These are phyloP conservation scores for Gasterosteus nipponicus DNA, from an alignment of 2,113 vertebrate genomes.

Conservation along the genomic window DNA sequence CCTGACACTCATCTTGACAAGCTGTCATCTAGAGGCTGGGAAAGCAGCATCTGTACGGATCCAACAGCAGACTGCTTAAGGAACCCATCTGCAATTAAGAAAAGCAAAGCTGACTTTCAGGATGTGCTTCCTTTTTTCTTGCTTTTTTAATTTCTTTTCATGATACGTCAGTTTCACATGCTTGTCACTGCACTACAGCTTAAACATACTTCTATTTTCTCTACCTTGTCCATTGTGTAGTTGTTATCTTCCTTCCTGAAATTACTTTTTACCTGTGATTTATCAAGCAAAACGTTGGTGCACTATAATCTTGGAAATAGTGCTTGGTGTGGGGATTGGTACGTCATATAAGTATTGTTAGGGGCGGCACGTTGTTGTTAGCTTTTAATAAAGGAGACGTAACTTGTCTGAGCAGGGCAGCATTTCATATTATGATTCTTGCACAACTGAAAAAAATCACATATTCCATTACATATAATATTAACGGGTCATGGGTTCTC, in stretches of 20 bases:
- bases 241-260: background rate
- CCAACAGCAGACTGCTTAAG: constrained; percentile 13
- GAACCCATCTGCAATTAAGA: constrained; percentile 27
- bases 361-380: too few species aligned
- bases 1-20: constrained; percentile 42
- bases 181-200: background rate
- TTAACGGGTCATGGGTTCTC: too few species aligned
- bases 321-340: background rate
- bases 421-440: background rate
- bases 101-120: constrained; percentile 21
- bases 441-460: background rate
- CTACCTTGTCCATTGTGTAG: background rate
- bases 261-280: background rate
- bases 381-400: background rate
- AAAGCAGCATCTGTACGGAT: constrained; percentile 26
- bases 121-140: constrained; percentile 2
- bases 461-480: background rate
- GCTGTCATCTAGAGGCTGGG: constrained; percentile 45
- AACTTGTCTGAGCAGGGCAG: background rate
- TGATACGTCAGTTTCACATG: background rate
- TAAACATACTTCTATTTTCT: background rate
- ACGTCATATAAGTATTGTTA: too few species aligned
- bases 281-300: background rate
- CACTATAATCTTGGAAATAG: background rate
- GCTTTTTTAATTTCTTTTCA: background rate